phyloP scores from a whole-genome alignment of 2,113 vertebrate species.

The Colinus virginianus region DNA sequence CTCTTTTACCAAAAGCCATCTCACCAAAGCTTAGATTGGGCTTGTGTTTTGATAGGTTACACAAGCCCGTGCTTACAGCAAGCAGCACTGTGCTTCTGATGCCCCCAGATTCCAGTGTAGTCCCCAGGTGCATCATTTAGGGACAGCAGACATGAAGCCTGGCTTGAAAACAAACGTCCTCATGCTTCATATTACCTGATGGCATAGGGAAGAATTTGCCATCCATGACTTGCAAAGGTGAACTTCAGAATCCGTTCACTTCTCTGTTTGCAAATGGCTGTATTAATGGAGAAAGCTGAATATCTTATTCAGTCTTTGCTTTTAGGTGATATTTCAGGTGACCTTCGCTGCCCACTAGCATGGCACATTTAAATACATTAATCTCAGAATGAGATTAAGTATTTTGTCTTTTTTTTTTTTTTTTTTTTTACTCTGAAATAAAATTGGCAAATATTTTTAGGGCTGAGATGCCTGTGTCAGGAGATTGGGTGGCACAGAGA shows the following conservation, averaged over 20 bases:
- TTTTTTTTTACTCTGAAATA: not conserved
- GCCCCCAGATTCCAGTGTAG: not conserved
- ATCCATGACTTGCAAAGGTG: constrained; percentile 59
- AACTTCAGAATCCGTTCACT: constrained; percentile 39
- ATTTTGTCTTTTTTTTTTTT: not conserved
- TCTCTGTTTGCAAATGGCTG: constrained; percentile 34
- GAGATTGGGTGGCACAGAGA: not conserved
- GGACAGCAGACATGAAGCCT: not conserved
- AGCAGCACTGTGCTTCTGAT: not conserved
- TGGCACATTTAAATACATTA: not conserved
- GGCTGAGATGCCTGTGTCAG: not conserved
- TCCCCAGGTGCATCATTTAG: not conserved
- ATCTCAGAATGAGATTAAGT: not conserved
- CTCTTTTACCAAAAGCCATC: not conserved
- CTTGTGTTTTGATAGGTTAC: not conserved
- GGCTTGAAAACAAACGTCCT: not conserved
- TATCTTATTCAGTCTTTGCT: not conserved
- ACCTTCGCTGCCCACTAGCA: constrained; percentile 16
- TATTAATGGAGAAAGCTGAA: constrained; percentile 22
- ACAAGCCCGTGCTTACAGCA: not conserved
- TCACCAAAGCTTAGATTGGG: not conserved
- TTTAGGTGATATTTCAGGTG: constrained; percentile 23
- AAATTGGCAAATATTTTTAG: not conserved
- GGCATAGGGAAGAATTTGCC: constrained; percentile 39
- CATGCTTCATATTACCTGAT: not conserved